These are phyloP conservation scores for Drosophila longiperda DNA, from an alignment of 2,888 invertebrate species.

Conservation along the genomic window DNA sequence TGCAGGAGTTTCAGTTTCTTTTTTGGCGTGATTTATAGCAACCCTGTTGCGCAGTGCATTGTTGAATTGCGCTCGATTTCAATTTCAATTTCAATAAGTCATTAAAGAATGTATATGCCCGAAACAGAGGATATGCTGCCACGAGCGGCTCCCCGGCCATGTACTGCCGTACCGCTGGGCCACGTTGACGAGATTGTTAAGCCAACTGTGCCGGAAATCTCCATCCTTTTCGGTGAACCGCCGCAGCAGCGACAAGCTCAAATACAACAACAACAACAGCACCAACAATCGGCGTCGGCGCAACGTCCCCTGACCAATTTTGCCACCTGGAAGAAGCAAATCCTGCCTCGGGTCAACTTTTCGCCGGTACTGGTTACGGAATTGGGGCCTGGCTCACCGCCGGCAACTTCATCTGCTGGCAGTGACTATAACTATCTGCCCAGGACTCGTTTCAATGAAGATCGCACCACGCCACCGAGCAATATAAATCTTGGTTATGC, in stretches of 20 bases:
- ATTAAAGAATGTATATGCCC: slow-evolving; percentile 72
- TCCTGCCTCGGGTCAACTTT: slow-evolving; percentile 76
- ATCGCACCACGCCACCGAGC: slow-evolving; percentile 3
- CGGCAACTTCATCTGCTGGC: slow-evolving; percentile 18
- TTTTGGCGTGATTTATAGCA: slow-evolving; percentile 1
- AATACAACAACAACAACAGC: slow-evolving; percentile 21
- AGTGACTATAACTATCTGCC: slow-evolving; percentile 54
- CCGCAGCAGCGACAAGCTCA: slow-evolving; percentile 42
- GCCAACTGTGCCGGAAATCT: slow-evolving; percentile 76
- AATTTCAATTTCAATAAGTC: slow-evolving; percentile 58
- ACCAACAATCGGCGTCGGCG: slow-evolving; percentile 24
- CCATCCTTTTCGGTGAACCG: slow-evolving; percentile 71
- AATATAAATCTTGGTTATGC: slow-evolving; percentile 34
- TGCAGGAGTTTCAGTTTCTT: background rate
- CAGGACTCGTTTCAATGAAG: slow-evolving; percentile 39
- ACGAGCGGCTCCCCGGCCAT: slow-evolving; percentile 80
- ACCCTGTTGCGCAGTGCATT: slow-evolving; percentile 20
- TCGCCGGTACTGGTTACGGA: slow-evolving; percentile 61
- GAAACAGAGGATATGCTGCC: slow-evolving; percentile 83
- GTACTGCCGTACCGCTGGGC: slow-evolving; percentile 53
- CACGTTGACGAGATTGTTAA: slow-evolving; percentile 52
- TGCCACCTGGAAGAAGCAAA: slow-evolving; percentile 82
- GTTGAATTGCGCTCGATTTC: slow-evolving; percentile 56
- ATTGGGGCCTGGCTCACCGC: slow-evolving; percentile 49
- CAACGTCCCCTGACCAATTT: slow-evolving; percentile 58